Conservation (phyloP, 2,888 invertebrate species). For the Mythimna vitellina region DNA sequence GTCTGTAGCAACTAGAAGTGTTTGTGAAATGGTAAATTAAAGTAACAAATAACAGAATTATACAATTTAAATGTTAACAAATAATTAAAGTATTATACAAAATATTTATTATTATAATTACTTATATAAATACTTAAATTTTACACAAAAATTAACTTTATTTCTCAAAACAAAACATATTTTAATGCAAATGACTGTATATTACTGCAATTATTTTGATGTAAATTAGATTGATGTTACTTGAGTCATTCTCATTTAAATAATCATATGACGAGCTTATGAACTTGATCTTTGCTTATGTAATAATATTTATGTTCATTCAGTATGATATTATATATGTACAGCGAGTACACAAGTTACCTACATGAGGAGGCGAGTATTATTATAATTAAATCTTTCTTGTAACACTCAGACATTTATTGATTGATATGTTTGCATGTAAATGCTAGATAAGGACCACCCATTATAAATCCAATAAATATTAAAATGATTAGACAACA, state of each 20-base stretch:
- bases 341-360: background rate
- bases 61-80: no score
- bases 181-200: no score
- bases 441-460: constrained; percentile 4
- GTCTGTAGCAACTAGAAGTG: no score
- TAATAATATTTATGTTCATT: constrained; percentile 13
- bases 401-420: constrained; percentile 29
- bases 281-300: constrained; percentile 8
- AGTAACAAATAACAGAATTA: no score
- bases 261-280: background rate
- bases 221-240: constrained; percentile 12
- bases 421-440: constrained; percentile 31
- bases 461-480: background rate
- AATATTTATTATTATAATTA: no score
- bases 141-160: no score
- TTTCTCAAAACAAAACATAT: no score
- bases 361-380: constrained; percentile 1
- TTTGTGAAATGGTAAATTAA: no score
- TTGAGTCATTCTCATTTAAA: constrained; percentile 25
- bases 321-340: constrained; percentile 4
- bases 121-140: no score
- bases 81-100: no score
- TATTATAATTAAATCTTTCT: constrained; percentile 24
- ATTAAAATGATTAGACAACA: background rate
- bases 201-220: no score